Conservation (phyloP, 2,888 invertebrate species). For the Epinotia bilunana region DNA sequence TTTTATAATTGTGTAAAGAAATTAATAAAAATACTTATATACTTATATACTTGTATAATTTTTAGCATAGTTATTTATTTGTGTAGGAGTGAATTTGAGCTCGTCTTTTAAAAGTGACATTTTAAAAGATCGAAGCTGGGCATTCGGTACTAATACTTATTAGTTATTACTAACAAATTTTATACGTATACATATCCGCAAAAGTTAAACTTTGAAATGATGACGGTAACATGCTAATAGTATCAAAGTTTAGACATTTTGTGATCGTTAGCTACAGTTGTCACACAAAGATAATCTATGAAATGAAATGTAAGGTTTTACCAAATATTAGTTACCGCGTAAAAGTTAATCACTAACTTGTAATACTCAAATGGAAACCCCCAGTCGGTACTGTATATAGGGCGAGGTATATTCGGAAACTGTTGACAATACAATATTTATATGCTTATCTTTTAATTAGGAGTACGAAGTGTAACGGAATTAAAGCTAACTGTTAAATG, state of each 20-base stretch:
- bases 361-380: slow-evolving; percentile 69
- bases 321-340: slow-evolving; percentile 66
- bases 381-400: slow-evolving; percentile 71
- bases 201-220: slow-evolving; percentile 79
- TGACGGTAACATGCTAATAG: slow-evolving; percentile 55
- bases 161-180: slow-evolving; percentile 66
- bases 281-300: slow-evolving; percentile 36
- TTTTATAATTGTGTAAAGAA: slow-evolving; percentile 83
- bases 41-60: slow-evolving; percentile 81
- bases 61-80: slow-evolving; percentile 82
- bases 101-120: slow-evolving; percentile 79
- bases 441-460: slow-evolving; percentile 73
- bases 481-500: slow-evolving; percentile 55
- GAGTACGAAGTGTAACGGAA: slow-evolving; percentile 50
- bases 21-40: slow-evolving; percentile 79
- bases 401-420: slow-evolving; percentile 78
- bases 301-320: slow-evolving; percentile 51
- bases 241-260: slow-evolving; percentile 79
- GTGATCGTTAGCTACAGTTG: slow-evolving; percentile 55
- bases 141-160: slow-evolving; percentile 67
- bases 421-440: slow-evolving; percentile 78
- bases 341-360: slow-evolving; percentile 58
- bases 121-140: slow-evolving; percentile 76
- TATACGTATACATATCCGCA: slow-evolving; percentile 61
- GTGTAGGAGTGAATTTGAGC: slow-evolving; percentile 65